Evolutionary conservation across 2,888 invertebrate species (phyloP).

Genomic region (Cyclophora albipunctata): DNA sequence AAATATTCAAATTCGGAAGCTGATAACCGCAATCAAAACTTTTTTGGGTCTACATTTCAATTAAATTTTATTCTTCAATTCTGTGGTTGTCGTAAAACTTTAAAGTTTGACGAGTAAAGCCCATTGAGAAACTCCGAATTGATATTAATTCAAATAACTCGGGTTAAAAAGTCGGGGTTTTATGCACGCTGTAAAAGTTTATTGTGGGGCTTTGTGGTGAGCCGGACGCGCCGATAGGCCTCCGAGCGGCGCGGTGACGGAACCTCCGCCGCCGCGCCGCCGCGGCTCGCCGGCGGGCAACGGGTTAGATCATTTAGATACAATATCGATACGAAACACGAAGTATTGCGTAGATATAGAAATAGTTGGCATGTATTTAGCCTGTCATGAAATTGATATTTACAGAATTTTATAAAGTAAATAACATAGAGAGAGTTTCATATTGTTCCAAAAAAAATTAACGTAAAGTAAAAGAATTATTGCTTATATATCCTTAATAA

Average conservation of each 20-base stretch:
- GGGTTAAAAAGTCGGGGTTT: constrained; percentile 75
- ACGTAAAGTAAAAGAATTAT: too few relatives aligned
- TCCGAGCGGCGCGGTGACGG: constrained; percentile 42
- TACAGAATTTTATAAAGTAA: too few relatives aligned
- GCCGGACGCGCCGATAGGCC: constrained; percentile 70
- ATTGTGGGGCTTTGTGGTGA: constrained; percentile 72
- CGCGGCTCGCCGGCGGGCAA: not conserved
- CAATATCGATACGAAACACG: too few relatives aligned
- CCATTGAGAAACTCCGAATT: constrained; percentile 75
- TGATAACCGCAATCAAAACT: constrained; percentile 69
- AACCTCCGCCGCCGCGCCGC: constrained; percentile 35
- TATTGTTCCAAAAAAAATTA: too few relatives aligned
- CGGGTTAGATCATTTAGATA: too few relatives aligned
- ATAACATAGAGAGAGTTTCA: too few relatives aligned
- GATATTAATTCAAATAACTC: constrained; percentile 76
- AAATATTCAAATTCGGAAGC: constrained; percentile 75
- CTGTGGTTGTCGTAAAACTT: constrained; percentile 72
- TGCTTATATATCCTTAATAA: too few relatives aligned
- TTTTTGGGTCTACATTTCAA: constrained; percentile 71
- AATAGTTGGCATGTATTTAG: too few relatives aligned
- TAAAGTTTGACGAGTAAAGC: constrained; percentile 74
- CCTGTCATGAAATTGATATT: too few relatives aligned
- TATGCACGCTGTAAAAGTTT: constrained; percentile 73
- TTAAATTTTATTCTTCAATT: constrained; percentile 74
- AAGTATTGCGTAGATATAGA: too few relatives aligned